Evolutionary conservation across 2,113 vertebrate genomes (phyloP), one percentile per base, ranked within the genome.

Genomic region (Bujurquina vittata): DNA sequence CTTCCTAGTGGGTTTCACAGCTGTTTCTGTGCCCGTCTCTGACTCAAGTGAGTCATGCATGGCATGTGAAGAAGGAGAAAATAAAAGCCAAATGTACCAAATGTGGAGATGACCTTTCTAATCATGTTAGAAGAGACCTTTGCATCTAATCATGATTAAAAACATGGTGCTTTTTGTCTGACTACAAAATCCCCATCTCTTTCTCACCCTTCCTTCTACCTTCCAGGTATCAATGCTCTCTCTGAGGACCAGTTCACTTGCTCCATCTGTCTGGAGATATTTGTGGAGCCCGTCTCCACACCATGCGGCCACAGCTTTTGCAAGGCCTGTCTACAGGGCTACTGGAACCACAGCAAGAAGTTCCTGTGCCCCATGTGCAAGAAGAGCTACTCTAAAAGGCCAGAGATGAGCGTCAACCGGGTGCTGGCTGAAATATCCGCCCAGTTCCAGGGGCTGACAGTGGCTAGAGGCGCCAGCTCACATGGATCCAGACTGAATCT

Each of bases 261-360:
- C 87, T 95, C 96, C 90, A 97, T 99, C 94, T 99, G 98, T 88
- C 92, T 99, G 93, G 96, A 96, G 85, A 93, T 97, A n/a, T 99
- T 98, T 54, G 86, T 76, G 52, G 94, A 95, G 78, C 97, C 98
- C 0, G 95, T 97, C n/a, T 97, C 97, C 7, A 96, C 97, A 0
- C 94, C 95, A 0, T 99, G 98, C 2, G 98, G 98, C 7, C 98
- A 99, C 95, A 99, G 95, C 91, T 99, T 98, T 95, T 99, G 98
- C 91, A 92, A 92, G 83, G 54, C 59, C 20, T 99, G 98, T 89
- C 96, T 99, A 84, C 56, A 88, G 69, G 84, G 94, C 83, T 96
- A 96, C 92, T 96, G 96, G 97, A 89, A 88, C 88, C 90, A 93
- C 82, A 87, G 92, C 57, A 91, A 94, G 74, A 91, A 88, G 88